These are phyloP conservation scores for Gallinago media DNA, from an alignment of 2,113 vertebrate species.

Conservation along the genomic window DNA sequence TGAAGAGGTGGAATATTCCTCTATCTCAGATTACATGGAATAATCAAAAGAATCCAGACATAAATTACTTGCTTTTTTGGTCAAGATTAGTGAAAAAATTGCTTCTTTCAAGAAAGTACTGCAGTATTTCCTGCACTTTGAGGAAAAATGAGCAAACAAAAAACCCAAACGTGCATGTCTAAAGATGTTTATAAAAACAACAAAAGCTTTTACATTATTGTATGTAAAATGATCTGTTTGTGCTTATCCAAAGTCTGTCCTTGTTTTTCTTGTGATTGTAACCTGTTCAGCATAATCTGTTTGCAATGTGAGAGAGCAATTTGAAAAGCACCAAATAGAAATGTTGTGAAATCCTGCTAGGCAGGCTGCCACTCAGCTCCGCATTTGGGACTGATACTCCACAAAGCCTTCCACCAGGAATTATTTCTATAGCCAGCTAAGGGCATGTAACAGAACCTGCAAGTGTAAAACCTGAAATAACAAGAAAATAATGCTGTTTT, in stretches of 20 bases:
- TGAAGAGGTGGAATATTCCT: background rate
- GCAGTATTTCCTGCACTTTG: background rate
- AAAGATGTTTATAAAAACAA: background rate
- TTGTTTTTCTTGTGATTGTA: background rate
- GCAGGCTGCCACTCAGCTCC: background rate
- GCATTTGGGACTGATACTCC: background rate
- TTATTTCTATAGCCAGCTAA: background rate
- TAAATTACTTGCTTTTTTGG: background rate
- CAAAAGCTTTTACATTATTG: background rate
- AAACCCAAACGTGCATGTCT: background rate
- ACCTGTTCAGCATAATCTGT: background rate
- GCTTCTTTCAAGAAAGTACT: background rate
- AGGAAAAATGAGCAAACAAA: background rate
- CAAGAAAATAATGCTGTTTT: background rate
- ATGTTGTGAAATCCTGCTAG: fast-evolving
- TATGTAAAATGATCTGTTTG: background rate
- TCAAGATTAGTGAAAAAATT: background rate
- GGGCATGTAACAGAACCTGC: background rate
- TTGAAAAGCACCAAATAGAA: background rate
- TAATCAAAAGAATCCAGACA: background rate
- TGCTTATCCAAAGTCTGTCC: background rate
- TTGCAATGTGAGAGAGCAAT: background rate
- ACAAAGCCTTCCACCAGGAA: background rate
- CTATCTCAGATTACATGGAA: background rate
- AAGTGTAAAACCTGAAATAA: background rate